These are phyloP conservation scores for Palloptera scutellata DNA, from an alignment of 2,888 invertebrate species.

Conservation along the genomic window DNA sequence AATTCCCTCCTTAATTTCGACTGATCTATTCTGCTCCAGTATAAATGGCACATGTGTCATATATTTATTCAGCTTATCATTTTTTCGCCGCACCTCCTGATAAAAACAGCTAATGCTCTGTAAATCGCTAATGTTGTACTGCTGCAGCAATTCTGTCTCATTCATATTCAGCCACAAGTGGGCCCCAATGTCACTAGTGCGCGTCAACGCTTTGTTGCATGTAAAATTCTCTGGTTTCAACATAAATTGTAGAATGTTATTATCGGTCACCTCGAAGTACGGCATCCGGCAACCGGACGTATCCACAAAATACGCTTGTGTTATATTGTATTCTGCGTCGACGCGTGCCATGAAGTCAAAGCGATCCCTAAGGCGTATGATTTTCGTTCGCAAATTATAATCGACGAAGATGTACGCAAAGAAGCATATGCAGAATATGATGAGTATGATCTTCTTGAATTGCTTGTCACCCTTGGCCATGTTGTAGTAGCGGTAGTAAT, in stretches of 20 bases:
- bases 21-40: constrained; percentile 40
- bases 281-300: constrained; percentile 64
- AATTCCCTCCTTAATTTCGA: constrained; percentile 47
- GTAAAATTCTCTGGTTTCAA: constrained; percentile 49
- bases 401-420: constrained; percentile 61
- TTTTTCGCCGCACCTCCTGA: constrained; percentile 49
- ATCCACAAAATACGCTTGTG: constrained; percentile 60
- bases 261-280: constrained; percentile 57
- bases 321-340: constrained; percentile 55
- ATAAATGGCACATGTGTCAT: constrained; percentile 41
- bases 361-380: constrained; percentile 54
- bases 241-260: constrained; percentile 57
- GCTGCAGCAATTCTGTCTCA: constrained; percentile 45
- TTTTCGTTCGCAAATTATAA: constrained; percentile 59
- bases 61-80: constrained; percentile 50
- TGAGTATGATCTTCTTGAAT: constrained; percentile 56
- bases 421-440: constrained; percentile 57
- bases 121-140: constrained; percentile 52
- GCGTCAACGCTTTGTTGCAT: constrained; percentile 52
- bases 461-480: constrained; percentile 55
- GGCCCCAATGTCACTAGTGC: constrained; percentile 46
- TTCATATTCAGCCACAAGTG: constrained; percentile 52
- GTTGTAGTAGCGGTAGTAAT: constrained; percentile 58
- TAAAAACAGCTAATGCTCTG: constrained; percentile 53
- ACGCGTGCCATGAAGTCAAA: constrained; percentile 59